Conservation (phyloP, 2,113 vertebrate species). For the Brachyhypopomus occidentalis region DNA sequence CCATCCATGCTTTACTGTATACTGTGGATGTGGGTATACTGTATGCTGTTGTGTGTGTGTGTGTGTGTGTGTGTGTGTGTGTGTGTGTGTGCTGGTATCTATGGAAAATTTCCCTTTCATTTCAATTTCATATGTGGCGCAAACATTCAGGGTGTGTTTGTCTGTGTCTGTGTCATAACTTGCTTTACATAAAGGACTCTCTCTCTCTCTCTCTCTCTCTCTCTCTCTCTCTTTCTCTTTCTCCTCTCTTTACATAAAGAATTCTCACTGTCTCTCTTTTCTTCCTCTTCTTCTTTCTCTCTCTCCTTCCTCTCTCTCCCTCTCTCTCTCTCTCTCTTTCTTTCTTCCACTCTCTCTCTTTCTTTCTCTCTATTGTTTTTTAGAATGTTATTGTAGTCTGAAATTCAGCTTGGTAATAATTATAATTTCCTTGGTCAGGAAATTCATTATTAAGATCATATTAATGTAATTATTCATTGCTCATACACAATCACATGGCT, state of each 20-base stretch:
- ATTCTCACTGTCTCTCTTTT: not conserved
- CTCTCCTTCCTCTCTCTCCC: not conserved
- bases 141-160: conserved; percentile 7
- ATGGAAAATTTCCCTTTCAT: not conserved
- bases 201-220: not conserved
- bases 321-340: conserved; percentile 18
- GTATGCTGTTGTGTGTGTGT: conserved; percentile 31
- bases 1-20: conserved; percentile 3
- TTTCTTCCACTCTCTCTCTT: not conserved
- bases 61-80: not conserved
- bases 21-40: no score
- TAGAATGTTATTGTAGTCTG: not conserved
- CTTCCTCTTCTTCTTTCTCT: conserved; percentile 24
- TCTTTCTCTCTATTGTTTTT: not conserved
- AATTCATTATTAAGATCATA: conserved; percentile 3
- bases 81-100: not conserved
- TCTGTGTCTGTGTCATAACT: conserved; percentile 3
- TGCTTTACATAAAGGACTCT: not conserved
- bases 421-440: not conserved
- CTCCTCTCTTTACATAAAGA: not conserved
- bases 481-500: not conserved
- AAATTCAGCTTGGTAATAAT: conserved; percentile 10
- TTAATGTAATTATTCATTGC: conserved; percentile 17
- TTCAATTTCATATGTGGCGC: not conserved
- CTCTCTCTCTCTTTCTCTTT: not conserved